These are phyloP conservation scores for Orius insidiosus DNA, from an alignment of 1,140 invertebrate species.

Conservation along the genomic window DNA sequence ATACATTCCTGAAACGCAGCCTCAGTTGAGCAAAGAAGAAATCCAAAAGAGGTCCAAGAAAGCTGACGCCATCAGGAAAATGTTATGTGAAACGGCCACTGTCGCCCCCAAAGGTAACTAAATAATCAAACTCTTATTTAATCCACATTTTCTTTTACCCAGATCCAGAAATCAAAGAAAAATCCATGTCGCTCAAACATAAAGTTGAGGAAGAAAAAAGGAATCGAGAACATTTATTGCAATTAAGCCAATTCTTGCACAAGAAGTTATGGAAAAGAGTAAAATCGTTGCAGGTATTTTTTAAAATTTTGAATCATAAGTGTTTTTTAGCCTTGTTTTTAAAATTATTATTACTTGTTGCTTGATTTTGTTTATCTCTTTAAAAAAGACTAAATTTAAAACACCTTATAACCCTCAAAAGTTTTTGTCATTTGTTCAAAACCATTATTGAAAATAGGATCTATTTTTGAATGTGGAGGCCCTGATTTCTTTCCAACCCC, in stretches of 20 bases:
- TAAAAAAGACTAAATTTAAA: no score
- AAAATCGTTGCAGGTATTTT: constrained; percentile 76
- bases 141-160: constrained; percentile 1
- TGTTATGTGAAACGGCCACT: constrained; percentile 51
- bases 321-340: constrained; percentile 1
- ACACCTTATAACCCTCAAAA: no score
- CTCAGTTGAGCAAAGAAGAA: constrained; percentile 63
- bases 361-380: constrained; percentile 12
- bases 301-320: not conserved
- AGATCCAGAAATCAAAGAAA: constrained; percentile 27
- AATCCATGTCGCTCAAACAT: constrained; percentile 28
- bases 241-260: constrained; percentile 81
- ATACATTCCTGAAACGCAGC: constrained; percentile 72
- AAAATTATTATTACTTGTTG: constrained; percentile 11
- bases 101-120: constrained; percentile 12
- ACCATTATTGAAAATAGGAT: no score
- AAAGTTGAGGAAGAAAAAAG: constrained; percentile 65
- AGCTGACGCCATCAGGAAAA: constrained; percentile 78
- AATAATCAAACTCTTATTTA: not conserved
- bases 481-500: no score
- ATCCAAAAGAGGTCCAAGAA: constrained; percentile 63
- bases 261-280: constrained; percentile 84
- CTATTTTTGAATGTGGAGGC: no score
- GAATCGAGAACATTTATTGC: constrained; percentile 69
- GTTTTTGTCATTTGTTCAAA: no score